These are phyloP conservation scores for Bembecia ichneumoniformis DNA, from an alignment of 2,888 invertebrate genomes.

Conservation along the genomic window DNA sequence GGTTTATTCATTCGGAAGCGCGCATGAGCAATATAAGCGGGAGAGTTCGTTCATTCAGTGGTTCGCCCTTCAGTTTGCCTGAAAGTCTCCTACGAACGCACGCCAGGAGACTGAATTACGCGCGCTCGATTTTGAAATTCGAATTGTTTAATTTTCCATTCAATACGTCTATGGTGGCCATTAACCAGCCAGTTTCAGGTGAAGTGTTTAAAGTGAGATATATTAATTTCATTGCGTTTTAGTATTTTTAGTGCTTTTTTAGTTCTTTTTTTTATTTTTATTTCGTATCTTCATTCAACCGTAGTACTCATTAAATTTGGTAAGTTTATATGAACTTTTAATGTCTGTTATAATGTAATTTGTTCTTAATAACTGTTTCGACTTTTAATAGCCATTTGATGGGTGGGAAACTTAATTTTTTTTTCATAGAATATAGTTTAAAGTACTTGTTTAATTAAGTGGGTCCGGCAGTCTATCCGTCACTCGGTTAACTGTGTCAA, in stretches of 20 bases:
- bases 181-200: slow-evolving; percentile 9
- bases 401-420: not conserved
- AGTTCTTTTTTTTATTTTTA: slow-evolving; percentile 1
- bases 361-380: no score
- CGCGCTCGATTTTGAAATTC: slow-evolving; percentile 34
- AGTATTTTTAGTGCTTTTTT: slow-evolving; percentile 5
- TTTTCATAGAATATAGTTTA: not conserved
- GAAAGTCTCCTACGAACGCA: slow-evolving; percentile 45
- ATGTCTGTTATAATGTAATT: not conserved
- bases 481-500: slow-evolving; percentile 20
- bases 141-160: slow-evolving; percentile 36
- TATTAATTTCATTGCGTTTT: slow-evolving; percentile 1
- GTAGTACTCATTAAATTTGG: not conserved
- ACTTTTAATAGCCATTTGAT: no score
- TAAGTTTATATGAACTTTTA: not conserved
- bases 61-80: slow-evolving; percentile 53
- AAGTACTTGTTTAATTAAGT: slow-evolving; percentile 8
- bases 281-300: not conserved
- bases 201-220: slow-evolving; percentile 7
- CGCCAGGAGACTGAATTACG: slow-evolving; percentile 45
- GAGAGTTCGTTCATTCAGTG: slow-evolving; percentile 39
- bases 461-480: slow-evolving; percentile 17
- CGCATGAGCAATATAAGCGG: slow-evolving; percentile 57
- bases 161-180: slow-evolving; percentile 15
- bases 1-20: slow-evolving; percentile 28